phyloP scores from a whole-genome alignment of 2,797 vertebrate genomes.

The Paedocypris micromegethes region DNA sequence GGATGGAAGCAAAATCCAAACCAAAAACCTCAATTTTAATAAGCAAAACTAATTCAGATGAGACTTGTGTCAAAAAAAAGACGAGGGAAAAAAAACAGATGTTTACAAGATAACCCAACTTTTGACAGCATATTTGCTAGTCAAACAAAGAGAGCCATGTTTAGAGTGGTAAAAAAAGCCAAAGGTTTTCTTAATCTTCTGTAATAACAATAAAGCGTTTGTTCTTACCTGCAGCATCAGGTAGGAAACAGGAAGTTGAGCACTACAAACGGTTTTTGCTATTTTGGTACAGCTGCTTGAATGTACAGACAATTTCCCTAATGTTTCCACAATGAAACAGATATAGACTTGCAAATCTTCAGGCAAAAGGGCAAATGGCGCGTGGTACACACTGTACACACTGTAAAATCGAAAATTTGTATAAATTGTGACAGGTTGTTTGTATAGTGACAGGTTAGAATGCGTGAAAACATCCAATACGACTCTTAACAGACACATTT shows the following conservation, averaged over 20 bases:
- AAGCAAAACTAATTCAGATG: too few relatives aligned
- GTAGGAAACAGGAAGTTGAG: conserved; percentile 27
- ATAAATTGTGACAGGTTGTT: not conserved
- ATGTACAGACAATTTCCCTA: conserved; percentile 11
- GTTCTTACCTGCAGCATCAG: conserved; percentile 5
- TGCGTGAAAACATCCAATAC: too few relatives aligned
- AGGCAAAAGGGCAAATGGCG: conserved; percentile 10
- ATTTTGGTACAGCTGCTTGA: conserved; percentile 13
- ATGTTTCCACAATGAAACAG: conserved; percentile 19
- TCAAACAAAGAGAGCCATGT: conserved; percentile 18
- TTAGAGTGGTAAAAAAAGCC: conserved; percentile 10
- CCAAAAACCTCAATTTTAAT: too few relatives aligned
- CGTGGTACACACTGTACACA: conserved; percentile 1
- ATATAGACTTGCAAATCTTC: conserved; percentile 25
- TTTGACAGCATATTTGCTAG: conserved; percentile 30
- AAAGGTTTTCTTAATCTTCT: conserved; percentile 8
- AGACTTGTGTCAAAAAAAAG: too few relatives aligned
- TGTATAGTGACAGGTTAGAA: too few relatives aligned
- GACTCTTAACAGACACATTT: not conserved
- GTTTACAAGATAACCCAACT: not conserved
- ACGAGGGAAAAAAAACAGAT: not conserved
- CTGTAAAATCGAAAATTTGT: not conserved
- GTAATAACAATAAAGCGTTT: conserved; percentile 25
- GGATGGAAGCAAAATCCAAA: too few relatives aligned
- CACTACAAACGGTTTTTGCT: conserved; percentile 14